Base-by-base conservation (phyloP, 92 coral and sea anemone species). In the Nematostella vectensis region DNA sequence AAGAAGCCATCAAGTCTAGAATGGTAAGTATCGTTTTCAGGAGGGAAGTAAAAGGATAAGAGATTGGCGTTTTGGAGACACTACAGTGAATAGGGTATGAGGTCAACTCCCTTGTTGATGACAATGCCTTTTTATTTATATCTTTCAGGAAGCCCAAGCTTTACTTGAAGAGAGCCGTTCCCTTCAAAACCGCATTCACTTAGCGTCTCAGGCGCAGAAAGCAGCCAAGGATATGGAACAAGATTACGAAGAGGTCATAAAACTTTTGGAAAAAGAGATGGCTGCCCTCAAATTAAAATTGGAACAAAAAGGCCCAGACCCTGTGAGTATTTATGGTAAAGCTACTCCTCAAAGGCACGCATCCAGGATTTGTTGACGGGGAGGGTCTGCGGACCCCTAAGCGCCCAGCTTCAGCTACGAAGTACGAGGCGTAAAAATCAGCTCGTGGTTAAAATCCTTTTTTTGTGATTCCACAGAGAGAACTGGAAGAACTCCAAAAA, bases 181-280 rank as follows among this genome's bases (percentile, higher is more conserved):
- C 12, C 79, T 93, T 0, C 79, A 87, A 52, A 78, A 87, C 73
- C 83, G 87, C 48, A 85, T 93, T 29, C 81, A 82, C 55, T 55
- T 93, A 39, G 96, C 89, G n/a, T 86, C 88, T 9, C 82, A 93
- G 77, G 99, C 99, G 27, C 94, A 82, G 60, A 72, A 77, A 44
- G 98, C 88, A 0, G 95, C 99, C 0, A 63, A 77, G 31, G 77
- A 57, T 47, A 76, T 72, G 44, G 99, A 93, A 53, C 85, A 86
- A 25, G 99, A 93, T 29, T 93, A 93, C 37, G 93, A 77, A 26
- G 96, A 93, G 83, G 96, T 93, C 29, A 77, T 79, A 42, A 78
- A 74, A 27, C 87, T 80, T 38, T 55, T 93, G 28, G 96, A 93
- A 48, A 80, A 78, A 37, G 96, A 86, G 27, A 72, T 87, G 49